Percentiles rank a stretch among this genome's conserved stretches.
Evolutionary conservation across 2,113 vertebrate species (phyloP).

Genomic region (Orthochromis malagaraziensis): DNA sequence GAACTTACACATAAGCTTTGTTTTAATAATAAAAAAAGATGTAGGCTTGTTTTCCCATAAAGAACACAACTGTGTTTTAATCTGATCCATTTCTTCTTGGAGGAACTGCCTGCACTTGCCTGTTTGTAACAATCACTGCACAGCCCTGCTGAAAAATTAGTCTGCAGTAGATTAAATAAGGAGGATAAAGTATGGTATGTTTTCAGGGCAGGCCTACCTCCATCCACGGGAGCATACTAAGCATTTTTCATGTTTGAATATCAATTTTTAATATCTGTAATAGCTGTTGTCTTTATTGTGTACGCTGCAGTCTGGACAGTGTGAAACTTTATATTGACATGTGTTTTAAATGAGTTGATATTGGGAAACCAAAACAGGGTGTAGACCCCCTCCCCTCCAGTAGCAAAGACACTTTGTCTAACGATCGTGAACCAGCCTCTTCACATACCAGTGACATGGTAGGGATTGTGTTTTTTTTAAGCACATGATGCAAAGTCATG

Average conservation of each 20-base stretch:
- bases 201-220: background rate
- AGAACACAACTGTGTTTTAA: background rate
- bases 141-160: background rate
- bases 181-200: background rate
- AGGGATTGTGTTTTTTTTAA: fast-evolving
- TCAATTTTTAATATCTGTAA: background rate
- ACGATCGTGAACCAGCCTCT: background rate
- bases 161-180: background rate
- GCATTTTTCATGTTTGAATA: background rate
- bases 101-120: background rate
- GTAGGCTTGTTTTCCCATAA: background rate
- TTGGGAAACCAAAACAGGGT: background rate
- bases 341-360: background rate
- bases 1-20: background rate
- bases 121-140: background rate
- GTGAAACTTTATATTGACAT: background rate
- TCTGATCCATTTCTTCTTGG: background rate
- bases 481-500: background rate
- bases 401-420: background rate
- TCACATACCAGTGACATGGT: background rate
- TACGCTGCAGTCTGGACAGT: background rate
- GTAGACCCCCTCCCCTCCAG: background rate
- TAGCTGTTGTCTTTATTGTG: background rate
- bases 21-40: background rate
- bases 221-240: background rate